Evolutionary conservation across 92 coral and sea anemone species (phyloP), one percentile per base, ranked within the genome.

Genomic region (Umimayanthus kanabou): DNA sequence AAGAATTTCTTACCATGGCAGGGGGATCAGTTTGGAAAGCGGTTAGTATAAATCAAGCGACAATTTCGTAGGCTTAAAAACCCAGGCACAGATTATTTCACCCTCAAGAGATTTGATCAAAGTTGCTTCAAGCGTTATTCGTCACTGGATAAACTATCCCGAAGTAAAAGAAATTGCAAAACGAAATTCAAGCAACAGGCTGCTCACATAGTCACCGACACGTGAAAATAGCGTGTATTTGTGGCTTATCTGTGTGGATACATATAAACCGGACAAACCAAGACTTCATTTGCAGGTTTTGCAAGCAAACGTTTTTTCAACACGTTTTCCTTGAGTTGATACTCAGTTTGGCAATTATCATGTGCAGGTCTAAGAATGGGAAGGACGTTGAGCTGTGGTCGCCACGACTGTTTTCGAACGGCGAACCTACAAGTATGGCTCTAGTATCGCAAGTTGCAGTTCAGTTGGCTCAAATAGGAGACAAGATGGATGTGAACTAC

Each of bases 401-500:
- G 61, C 82, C 89, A 8, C 82, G 81, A 9, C 49, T 85, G 50
- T 76, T 91, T 72, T 73, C 83, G 73, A 84, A 80, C 77, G 89
- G 92, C 91, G 93, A 90, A 28, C 70, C 84, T 73, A 89, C 90
- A 79, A 92, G 89, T 90, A 76, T 93, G 66, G 80, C 90, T 26
- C 79, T 80, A 28, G 92, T 93, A 13, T 93, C 98, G 3, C 93
- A 95, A 74, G 94, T 95, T 25, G 96, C 98, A 3, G 92, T 91
- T 64, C 95, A 93, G 90, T 93, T 95, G 75, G 96, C 96, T 4
- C 95, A 95, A 75, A 93, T 95, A 30, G 98, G 98, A 6, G 98
- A 95, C 79, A 93, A 93, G 88, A 88, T 95, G 53, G 94, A 95
- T 87, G 88, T 90, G 40, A 88, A 92, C 39, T 93, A 95, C 85